phyloP scores from a whole-genome alignment of 2,888 invertebrate species.

The Drosophila meridiana region DNA sequence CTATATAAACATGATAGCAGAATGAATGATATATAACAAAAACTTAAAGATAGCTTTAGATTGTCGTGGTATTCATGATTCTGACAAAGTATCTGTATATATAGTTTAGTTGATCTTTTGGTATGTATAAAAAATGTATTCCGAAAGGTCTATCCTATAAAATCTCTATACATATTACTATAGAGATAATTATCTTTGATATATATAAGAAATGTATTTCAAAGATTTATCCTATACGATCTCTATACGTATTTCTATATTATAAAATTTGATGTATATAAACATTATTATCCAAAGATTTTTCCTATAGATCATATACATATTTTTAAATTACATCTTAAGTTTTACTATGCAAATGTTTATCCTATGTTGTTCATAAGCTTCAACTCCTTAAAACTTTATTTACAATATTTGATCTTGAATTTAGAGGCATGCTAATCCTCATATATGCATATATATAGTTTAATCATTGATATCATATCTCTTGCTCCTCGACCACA shows the following conservation, averaged over 20 bases:
- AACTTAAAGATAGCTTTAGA: background rate
- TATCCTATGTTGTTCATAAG: background rate
- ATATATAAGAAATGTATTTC: too few relatives aligned
- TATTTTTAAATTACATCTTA: background rate
- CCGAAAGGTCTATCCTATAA: too few relatives aligned
- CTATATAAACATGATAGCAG: too few relatives aligned
- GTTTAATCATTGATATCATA: constrained; percentile 5
- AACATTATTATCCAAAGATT: background rate
- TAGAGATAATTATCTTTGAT: too few relatives aligned
- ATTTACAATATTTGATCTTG: constrained; percentile 2
- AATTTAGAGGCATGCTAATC: background rate
- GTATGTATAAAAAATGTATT: background rate
- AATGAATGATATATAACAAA: too few relatives aligned
- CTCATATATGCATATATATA: too few relatives aligned
- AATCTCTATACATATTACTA: too few relatives aligned
- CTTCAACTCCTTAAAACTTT: background rate
- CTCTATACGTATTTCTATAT: background rate
- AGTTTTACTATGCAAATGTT: too few relatives aligned
- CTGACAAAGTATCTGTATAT: background rate
- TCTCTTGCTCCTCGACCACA: constrained; percentile 64
- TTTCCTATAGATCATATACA: background rate
- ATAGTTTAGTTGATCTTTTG: background rate
- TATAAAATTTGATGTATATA: background rate
- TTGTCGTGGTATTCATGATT: background rate
- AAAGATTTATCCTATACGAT: too few relatives aligned